Evolutionary conservation across 2,888 invertebrate species (phyloP).

Genomic region (Cremastobaeus sp.): DNA sequence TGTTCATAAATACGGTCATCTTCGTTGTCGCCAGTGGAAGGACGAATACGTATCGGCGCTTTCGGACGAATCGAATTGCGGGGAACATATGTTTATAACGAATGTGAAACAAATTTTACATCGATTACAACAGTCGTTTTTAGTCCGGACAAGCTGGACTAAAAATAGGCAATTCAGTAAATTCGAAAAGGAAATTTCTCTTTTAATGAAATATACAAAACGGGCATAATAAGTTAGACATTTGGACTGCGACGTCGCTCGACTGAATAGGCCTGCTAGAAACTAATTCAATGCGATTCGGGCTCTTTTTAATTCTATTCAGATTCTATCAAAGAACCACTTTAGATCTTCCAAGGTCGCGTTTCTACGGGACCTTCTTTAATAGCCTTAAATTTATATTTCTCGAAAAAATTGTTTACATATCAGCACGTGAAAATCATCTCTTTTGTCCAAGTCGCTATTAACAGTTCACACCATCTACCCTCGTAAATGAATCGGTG

Average conservation of each 20-base stretch:
- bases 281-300: constrained; percentile 34
- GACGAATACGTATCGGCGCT: background rate
- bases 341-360: constrained; percentile 22
- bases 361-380: constrained; percentile 1
- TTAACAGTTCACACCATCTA: constrained; percentile 26
- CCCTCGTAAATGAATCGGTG: constrained; percentile 5
- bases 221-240: constrained; percentile 13
- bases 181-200: constrained; percentile 5
- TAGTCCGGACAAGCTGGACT: background rate
- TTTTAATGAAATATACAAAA: constrained; percentile 26
- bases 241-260: constrained; percentile 2
- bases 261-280: constrained; percentile 20
- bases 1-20: constrained; percentile 31
- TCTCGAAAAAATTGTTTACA: constrained; percentile 27
- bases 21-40: constrained; percentile 8
- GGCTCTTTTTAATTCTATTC: constrained; percentile 35
- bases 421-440: constrained; percentile 27
- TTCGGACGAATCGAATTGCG: constrained; percentile 15
- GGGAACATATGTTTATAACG: background rate
- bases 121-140: background rate
- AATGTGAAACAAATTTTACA: constrained; percentile 21
- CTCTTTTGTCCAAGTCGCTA: constrained; percentile 14
- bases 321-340: constrained; percentile 29
- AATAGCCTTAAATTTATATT: constrained; percentile 12
- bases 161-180: background rate